Evolutionary conservation across 2,888 invertebrate species (phyloP).

Genomic region (Zootermopsis nevadensis): DNA sequence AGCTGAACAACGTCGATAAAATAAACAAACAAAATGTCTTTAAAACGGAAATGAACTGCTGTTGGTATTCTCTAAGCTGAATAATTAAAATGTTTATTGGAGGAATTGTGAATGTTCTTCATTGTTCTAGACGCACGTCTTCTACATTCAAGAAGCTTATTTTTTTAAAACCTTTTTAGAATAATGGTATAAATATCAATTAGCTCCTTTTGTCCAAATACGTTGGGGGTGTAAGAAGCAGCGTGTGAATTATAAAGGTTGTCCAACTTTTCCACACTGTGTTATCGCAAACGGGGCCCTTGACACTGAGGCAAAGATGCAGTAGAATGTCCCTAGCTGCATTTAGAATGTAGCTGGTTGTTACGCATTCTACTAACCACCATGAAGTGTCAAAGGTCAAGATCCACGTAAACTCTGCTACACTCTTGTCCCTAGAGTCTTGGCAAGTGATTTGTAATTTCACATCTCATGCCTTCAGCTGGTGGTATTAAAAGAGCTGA

Average conservation of each 20-base stretch:
- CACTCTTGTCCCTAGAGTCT: not conserved
- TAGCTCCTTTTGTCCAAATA: too few relatives aligned
- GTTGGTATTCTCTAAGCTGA: not conserved
- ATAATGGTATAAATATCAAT: too few relatives aligned
- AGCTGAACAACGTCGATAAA: too few relatives aligned
- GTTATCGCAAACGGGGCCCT: too few relatives aligned
- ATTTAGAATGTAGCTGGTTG: not conserved
- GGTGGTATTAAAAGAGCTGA: not conserved
- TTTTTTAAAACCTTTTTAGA: too few relatives aligned
- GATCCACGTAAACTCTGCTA: not conserved
- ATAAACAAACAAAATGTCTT: not conserved
- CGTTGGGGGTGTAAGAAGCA: too few relatives aligned
- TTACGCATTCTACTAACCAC: not conserved
- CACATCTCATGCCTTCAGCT: not conserved
- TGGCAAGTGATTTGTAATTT: not conserved
- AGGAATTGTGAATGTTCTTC: not conserved
- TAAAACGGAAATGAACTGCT: not conserved
- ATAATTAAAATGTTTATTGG: not conserved
- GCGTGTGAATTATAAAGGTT: too few relatives aligned
- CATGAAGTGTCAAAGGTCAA: not conserved
- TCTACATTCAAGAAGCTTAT: too few relatives aligned
- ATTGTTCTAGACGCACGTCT: too few relatives aligned
- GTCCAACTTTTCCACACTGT: too few relatives aligned
- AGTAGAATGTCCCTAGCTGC: too few relatives aligned
- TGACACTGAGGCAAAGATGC: too few relatives aligned